Evolutionary conservation across 2,113 vertebrate species (phyloP).

Genomic region (Eulemur rufifrons): DNA sequence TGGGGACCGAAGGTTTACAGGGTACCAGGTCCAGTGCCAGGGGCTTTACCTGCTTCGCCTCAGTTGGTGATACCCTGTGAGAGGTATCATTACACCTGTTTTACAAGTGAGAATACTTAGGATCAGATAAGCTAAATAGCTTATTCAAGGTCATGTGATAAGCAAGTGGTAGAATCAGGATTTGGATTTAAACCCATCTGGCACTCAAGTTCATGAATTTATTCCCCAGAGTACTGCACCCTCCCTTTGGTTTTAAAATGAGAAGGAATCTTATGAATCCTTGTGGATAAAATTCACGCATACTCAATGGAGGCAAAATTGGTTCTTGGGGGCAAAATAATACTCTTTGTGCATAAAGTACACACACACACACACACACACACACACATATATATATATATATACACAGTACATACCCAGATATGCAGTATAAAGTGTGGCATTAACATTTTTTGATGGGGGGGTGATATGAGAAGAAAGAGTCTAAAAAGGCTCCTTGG

Average conservation of each 20-base stretch:
- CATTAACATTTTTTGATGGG: not conserved
- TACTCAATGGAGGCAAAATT: not conserved
- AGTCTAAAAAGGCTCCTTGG: not conserved
- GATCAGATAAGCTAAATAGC: not conserved
- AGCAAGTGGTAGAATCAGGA: not conserved
- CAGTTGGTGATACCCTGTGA: not conserved
- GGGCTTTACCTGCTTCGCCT: not conserved
- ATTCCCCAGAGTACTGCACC: too few relatives aligned
- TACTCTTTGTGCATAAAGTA: not conserved
- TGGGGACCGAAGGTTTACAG: too few relatives aligned
- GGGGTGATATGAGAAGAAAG: not conserved
- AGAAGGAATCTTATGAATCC: not conserved
- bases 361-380: not conserved
- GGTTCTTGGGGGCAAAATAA: not conserved
- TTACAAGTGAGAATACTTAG: not conserved
- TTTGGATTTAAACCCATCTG: not conserved
- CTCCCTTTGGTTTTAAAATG: not conserved
- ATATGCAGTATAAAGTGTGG: not conserved
- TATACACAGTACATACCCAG: not conserved
- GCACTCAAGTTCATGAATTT: not conserved
- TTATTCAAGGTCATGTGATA: not conserved
- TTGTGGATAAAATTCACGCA: not conserved
- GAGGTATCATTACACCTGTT: not conserved
- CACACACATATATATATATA: not conserved
- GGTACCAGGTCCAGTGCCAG: not conserved